Evolutionary conservation across 2,797 vertebrate genomes (phyloP).

Genomic region (Hyperoplus lanceolatus): DNA sequence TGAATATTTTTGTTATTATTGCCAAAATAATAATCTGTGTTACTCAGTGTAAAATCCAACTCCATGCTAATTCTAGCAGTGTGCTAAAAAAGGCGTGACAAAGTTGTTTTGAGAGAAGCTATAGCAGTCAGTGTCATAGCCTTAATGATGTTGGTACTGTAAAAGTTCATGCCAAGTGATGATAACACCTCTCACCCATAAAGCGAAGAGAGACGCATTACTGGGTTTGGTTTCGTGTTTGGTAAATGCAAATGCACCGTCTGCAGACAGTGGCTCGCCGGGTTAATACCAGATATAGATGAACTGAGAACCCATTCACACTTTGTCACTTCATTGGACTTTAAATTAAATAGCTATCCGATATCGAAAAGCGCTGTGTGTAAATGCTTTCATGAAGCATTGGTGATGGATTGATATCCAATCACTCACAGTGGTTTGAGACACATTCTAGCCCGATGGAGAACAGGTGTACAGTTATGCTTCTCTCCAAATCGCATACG

Average conservation of each 20-base stretch:
- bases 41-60: not conserved
- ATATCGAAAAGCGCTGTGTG: not conserved
- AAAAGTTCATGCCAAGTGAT: not conserved
- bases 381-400: slow-evolving; percentile 1
- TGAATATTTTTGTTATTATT: too few relatives aligned
- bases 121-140: not conserved
- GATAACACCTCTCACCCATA: too few relatives aligned
- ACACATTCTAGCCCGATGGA: not conserved
- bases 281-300: not conserved
- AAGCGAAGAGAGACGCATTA: not conserved
- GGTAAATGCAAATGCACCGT: not conserved
- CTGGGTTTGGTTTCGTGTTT: not conserved
- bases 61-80: not conserved
- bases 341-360: not conserved
- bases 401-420: not conserved
- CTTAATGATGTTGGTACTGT: not conserved
- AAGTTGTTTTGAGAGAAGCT: not conserved
- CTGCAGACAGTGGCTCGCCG: too few relatives aligned
- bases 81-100: not conserved
- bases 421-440: too few relatives aligned
- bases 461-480: not conserved
- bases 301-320: not conserved
- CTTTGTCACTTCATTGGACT: not conserved
- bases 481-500: too few relatives aligned
- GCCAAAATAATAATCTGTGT: too few relatives aligned